These are phyloP conservation scores for Gallinago paraguaiae DNA, from an alignment of 2,113 vertebrate species.

Conservation along the genomic window DNA sequence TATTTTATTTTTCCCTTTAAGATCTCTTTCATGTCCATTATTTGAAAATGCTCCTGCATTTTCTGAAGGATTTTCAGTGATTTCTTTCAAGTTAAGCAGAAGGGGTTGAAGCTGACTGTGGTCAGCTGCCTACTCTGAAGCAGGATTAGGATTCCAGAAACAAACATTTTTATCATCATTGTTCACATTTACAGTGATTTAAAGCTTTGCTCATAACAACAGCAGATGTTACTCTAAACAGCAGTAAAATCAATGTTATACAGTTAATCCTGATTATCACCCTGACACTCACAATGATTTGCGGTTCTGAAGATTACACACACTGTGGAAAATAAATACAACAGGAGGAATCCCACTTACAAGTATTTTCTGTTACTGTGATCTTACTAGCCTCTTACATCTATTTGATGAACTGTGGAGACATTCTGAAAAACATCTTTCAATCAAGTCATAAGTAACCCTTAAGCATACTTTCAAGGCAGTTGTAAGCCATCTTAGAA, in stretches of 20 bases:
- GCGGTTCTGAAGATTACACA: background rate
- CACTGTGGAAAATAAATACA: background rate
- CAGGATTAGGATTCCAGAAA: background rate
- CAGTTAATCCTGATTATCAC: conserved; percentile 31
- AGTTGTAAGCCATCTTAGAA: background rate
- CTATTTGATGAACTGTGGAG: background rate
- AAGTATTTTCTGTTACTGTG: background rate
- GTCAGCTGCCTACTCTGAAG: background rate
- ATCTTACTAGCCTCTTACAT: background rate
- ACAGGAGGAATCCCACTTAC: background rate
- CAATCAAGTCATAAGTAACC: background rate
- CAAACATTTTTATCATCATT: background rate
- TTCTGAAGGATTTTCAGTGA: background rate
- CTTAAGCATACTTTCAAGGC: background rate
- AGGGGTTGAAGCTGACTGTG: background rate
- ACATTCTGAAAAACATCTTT: background rate
- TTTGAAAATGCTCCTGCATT: background rate
- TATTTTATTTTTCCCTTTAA: background rate
- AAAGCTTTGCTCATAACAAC: background rate
- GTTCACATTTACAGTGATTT: background rate
- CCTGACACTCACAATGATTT: background rate
- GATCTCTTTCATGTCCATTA: background rate
- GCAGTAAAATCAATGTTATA: conserved; percentile 32
- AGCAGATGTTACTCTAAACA: conserved; percentile 1
- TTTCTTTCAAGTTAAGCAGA: background rate